Evolutionary conservation across 2,797 vertebrate genomes (phyloP).

Genomic region (Oreonectes daqikongensis): DNA sequence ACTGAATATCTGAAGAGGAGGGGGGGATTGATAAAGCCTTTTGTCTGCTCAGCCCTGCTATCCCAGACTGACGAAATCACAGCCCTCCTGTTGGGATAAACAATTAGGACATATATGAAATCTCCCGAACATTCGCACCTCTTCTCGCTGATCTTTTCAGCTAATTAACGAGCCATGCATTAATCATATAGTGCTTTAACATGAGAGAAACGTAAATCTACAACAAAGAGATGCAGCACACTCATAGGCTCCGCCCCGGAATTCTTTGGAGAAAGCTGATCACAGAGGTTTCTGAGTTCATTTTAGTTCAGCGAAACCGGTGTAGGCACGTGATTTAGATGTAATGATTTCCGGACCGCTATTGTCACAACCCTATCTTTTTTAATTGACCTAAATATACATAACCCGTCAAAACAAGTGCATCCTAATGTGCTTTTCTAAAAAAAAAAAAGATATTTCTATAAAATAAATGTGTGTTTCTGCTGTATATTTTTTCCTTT

Average conservation of each 20-base stretch:
- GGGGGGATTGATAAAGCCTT: constrained; percentile 55
- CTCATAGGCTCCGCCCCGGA: constrained; percentile 66
- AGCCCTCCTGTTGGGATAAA: neutral
- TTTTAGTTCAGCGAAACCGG: constrained; percentile 35
- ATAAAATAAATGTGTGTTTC: too few species aligned
- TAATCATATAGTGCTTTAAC: neutral
- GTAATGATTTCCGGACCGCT: constrained; percentile 9
- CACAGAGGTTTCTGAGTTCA: constrained; percentile 71
- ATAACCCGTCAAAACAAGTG: neutral
- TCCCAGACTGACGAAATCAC: constrained; percentile 50
- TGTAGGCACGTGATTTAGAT: constrained; percentile 1
- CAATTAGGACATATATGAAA: constrained; percentile 12
- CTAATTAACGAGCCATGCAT: neutral
- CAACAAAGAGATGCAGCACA: constrained; percentile 68
- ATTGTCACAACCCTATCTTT: neutral
- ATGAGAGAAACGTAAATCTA: constrained; percentile 51
- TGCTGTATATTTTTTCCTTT: neutral
- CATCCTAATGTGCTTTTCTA: neutral
- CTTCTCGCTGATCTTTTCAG: neutral
- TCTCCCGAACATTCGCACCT: neutral
- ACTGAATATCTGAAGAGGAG: constrained; percentile 35
- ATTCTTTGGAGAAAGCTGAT: constrained; percentile 70
- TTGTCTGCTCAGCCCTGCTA: constrained; percentile 62
- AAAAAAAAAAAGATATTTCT: too few species aligned
- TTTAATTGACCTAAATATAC: neutral